Base-by-base conservation (phyloP, 2,888 invertebrate genomes). In the Phengaris arion region DNA sequence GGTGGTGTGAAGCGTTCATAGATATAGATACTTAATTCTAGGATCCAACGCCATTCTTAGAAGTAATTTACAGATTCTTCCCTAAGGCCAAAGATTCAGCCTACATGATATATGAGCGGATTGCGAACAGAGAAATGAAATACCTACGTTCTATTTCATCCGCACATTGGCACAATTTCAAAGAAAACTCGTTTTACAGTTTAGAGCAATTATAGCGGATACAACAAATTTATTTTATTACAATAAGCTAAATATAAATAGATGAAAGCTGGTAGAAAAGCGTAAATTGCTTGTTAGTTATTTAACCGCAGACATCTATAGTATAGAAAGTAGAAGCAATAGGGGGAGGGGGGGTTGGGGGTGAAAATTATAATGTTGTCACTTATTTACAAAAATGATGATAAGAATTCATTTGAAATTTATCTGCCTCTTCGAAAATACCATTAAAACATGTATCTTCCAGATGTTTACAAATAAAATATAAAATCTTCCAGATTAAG, bases 141-240 rank as follows among this genome's bases (percentile, higher is more conserved):
- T 69, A 22, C 22, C 22, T 8, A 48, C 51, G 9, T 70, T 51
- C 15, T 75, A 75, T 78, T 77, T 77, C 78, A 79, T 78, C 79
- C 79, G 77, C 78, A 79, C 77, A 80, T 79, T 80, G 80, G 80
- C 80, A 80, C 74, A 76, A 72, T 77, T 80, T 80, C 80, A 80
- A 79, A 78, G 77, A 75, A 77, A 70, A 48, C 51, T 10, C 22
- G 70, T 64, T 35, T 70, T 70, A 35, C 2, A 35, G 35, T 35
- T 70, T 70, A 70, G 51, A 70, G 70, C 51, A 35, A 35, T 70
- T 70, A 51, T 15, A 45, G 51, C 70, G 70, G 70, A 48, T 15
- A 51, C 10, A 70, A 70, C 51, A 51, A 15, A 51, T 70, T 70
- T 22, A 48, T 10, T 70, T 51, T 51, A 70, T 48, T 69, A 48